Conservation (phyloP, 2,797 vertebrate species). For the Adrianichthys oophorus region DNA sequence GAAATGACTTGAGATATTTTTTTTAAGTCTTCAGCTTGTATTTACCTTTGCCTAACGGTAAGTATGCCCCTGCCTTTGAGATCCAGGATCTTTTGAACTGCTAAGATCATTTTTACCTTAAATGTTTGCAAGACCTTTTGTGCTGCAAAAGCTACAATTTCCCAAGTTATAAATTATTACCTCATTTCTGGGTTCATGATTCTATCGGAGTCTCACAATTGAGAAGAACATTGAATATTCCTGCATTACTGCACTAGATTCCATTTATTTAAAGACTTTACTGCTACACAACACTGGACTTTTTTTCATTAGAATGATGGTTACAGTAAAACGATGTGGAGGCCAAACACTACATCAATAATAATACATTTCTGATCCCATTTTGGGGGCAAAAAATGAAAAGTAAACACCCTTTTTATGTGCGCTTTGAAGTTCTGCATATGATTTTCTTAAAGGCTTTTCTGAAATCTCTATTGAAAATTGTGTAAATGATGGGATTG, state of each 20-base stretch:
- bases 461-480: slow-evolving; percentile 85
- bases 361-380: slow-evolving; percentile 14
- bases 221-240: slow-evolving; percentile 9
- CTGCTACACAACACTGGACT: slow-evolving; percentile 50
- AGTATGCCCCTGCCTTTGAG: no score
- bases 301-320: slow-evolving; percentile 22
- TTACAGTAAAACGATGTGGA: slow-evolving; percentile 47
- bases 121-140: no score
- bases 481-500: slow-evolving; percentile 85
- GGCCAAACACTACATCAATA: slow-evolving; percentile 18
- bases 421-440: slow-evolving; percentile 71
- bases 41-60: no score
- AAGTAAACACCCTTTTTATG: slow-evolving; percentile 18
- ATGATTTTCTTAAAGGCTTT: slow-evolving; percentile 85
- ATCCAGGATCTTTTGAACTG: no score
- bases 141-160: no score
- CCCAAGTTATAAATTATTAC: no score
- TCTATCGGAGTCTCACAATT: not conserved
- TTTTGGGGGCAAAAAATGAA: slow-evolving; percentile 2
- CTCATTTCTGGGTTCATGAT: no score
- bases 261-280: slow-evolving; percentile 59
- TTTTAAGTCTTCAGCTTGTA: no score
- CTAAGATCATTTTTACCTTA: no score
- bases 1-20: no score
- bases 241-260: slow-evolving; percentile 37